Conservation (phyloP, 2,113 vertebrate genomes). For the Rhabdornis inornatus region DNA sequence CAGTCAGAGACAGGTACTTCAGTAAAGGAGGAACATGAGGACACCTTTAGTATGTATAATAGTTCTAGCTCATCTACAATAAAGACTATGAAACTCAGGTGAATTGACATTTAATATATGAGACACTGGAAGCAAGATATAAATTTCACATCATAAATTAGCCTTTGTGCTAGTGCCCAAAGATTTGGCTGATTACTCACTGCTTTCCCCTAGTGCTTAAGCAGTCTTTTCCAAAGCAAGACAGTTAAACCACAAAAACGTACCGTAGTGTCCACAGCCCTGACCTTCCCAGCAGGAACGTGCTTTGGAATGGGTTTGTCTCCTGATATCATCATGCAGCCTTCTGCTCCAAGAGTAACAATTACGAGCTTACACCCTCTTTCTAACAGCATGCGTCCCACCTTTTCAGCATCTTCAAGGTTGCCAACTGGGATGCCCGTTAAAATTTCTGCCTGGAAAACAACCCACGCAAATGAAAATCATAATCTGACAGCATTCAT, state of each 20-base stretch:
- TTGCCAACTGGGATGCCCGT: constrained; percentile 76
- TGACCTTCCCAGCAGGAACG: constrained; percentile 78
- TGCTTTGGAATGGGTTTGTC: constrained; percentile 76
- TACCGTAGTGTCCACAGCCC: constrained; percentile 92
- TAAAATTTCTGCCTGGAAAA: constrained; percentile 89
- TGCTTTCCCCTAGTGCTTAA: constrained; percentile 45
- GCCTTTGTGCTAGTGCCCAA: constrained; percentile 75
- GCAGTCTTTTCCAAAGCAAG: constrained; percentile 52
- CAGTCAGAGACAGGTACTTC: neutral
- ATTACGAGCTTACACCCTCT: constrained; percentile 85
- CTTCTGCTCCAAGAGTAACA: constrained; percentile 88
- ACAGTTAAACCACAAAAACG: constrained; percentile 63
- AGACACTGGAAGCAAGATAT: constrained; percentile 32
- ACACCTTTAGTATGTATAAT: neutral
- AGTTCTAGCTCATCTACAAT: constrained; percentile 1
- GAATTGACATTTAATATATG: constrained; percentile 28
- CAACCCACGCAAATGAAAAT: constrained; percentile 49
- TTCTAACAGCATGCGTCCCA: constrained; percentile 73
- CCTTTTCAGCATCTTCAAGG: constrained; percentile 78
- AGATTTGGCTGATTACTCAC: constrained; percentile 76
- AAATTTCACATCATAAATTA: constrained; percentile 38
- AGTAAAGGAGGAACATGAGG: neutral
- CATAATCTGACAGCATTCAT: constrained; percentile 10
- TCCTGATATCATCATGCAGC: constrained; percentile 83
- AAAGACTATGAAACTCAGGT: constrained; percentile 2